Evolutionary conservation across 2,113 vertebrate genomes (phyloP).

Genomic region (Paradoxurus hermaphroditus): DNA sequence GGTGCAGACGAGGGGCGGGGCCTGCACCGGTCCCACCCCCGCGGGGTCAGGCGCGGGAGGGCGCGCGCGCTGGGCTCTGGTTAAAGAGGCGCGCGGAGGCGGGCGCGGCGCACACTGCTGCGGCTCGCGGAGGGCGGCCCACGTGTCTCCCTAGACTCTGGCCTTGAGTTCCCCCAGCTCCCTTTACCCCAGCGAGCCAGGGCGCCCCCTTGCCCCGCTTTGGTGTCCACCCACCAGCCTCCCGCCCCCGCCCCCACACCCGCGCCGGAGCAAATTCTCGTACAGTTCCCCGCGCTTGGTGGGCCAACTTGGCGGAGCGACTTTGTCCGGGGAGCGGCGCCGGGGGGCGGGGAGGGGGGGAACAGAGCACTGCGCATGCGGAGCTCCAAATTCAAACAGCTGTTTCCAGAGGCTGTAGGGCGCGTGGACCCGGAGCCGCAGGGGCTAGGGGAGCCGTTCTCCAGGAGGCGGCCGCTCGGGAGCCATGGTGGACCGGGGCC

Average conservation of each 20-base stretch:
- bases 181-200: neutral
- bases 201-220: neutral
- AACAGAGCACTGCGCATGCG: slow-evolving; percentile 76
- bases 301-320: slow-evolving; percentile 40
- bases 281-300: neutral
- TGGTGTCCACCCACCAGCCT: neutral
- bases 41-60: neutral
- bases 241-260: neutral
- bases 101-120: neutral
- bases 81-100: slow-evolving; percentile 67
- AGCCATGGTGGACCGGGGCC: slow-evolving; percentile 97
- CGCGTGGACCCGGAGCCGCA: neutral
- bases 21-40: neutral
- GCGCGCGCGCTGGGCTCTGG: neutral
- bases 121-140: neutral
- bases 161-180: neutral
- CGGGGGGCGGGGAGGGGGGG: neutral
- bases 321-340: slow-evolving; percentile 34
- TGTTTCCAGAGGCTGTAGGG: slow-evolving; percentile 57
- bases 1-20: neutral
- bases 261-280: neutral
- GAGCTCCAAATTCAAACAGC: slow-evolving; percentile 82
- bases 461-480: slow-evolving; percentile 17
- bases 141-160: slow-evolving; percentile 35
- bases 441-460: slow-evolving; percentile 44